Base-by-base conservation (phyloP, 2,888 invertebrate genomes). In the Yponomeuta cagnagella region DNA sequence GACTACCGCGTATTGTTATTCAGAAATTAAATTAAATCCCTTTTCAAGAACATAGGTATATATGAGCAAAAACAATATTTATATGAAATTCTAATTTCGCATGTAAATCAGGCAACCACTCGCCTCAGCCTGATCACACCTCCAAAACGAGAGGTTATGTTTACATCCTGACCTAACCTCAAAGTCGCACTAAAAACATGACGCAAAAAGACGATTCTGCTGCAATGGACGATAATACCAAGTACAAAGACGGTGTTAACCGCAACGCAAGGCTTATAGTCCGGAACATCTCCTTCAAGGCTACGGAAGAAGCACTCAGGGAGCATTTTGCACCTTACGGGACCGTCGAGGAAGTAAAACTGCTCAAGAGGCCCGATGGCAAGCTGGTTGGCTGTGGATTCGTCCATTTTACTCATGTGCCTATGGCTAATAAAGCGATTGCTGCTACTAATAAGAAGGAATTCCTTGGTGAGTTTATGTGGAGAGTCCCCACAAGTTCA, bases 381-480 rank as follows among this genome's bases (percentile, higher is more conserved):
- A 95, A 94, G 79, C 87, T 95, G 10, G 95, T 96, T 1, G 98
- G 98, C 5, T 98, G 97, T 86, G 97, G 96, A 3, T 98, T 98
- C 86, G 93, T 98, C 2, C 97, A 98, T 82, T 98, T 95, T 80
- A 94, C 94, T 70, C 93, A 94, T 30, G 94, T 96, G 5, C 94
- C 95, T 72, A 94, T 95, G 87, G 98, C 98, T 9, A 95, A 95
- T 23, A 95, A 95, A 79, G 98, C 98, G 0, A 93, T 96, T 73
- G 86, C 93, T 72, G 93, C 94, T 73, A 94, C 94, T 10, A 95
- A 96, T 79, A 95, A 94, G 70, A 94, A 95, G 79, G 93, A 94
- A 69, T 94, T 95, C 75, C 79, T 94, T 74, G 93, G 93, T 93
- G 85, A 86, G 48, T 23, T 23, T 23, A 23, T 23, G 23, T 23